phyloP scores from a whole-genome alignment of 2,888 invertebrate genomes.

The Maniola hyperantus region DNA sequence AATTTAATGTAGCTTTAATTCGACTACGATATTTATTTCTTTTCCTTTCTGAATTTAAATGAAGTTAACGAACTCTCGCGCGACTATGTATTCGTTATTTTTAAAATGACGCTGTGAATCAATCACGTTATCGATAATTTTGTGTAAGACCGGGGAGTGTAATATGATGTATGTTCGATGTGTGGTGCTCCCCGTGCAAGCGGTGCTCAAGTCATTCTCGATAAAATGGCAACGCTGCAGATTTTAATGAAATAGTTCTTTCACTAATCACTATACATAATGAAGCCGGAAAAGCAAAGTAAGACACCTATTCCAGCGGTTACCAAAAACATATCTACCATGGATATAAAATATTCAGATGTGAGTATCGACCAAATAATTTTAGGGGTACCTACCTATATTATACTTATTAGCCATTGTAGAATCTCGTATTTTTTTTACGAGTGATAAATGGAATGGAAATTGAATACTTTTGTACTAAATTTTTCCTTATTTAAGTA shows the following conservation, averaged over 20 bases:
- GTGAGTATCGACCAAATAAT: slow-evolving; percentile 56
- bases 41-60: slow-evolving; percentile 45
- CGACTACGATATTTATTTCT: slow-evolving; percentile 52
- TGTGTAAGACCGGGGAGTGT: slow-evolving; percentile 46
- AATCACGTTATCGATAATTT: slow-evolving; percentile 36
- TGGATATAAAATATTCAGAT: slow-evolving; percentile 65
- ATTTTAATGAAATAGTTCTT: slow-evolving; percentile 52
- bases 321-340: slow-evolving; percentile 56
- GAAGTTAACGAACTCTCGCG: slow-evolving; percentile 24
- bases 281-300: slow-evolving; percentile 56
- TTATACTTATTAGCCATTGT: not conserved
- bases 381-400: slow-evolving; percentile 7
- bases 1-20: slow-evolving; percentile 65
- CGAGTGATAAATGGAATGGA: not conserved
- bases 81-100: slow-evolving; percentile 17
- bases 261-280: slow-evolving; percentile 35
- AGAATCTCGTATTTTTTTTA: not conserved
- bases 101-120: slow-evolving; percentile 30
- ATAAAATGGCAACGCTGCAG: slow-evolving; percentile 51
- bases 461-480: not conserved
- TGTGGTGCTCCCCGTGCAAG: slow-evolving; percentile 49
- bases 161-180: slow-evolving; percentile 59
- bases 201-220: slow-evolving; percentile 50
- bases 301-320: slow-evolving; percentile 59
- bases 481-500: not conserved